Evolutionary conservation across 2,113 vertebrate species (phyloP), one percentile per base, ranked within the genome.

Genomic region (Ochotona curzoniae): DNA sequence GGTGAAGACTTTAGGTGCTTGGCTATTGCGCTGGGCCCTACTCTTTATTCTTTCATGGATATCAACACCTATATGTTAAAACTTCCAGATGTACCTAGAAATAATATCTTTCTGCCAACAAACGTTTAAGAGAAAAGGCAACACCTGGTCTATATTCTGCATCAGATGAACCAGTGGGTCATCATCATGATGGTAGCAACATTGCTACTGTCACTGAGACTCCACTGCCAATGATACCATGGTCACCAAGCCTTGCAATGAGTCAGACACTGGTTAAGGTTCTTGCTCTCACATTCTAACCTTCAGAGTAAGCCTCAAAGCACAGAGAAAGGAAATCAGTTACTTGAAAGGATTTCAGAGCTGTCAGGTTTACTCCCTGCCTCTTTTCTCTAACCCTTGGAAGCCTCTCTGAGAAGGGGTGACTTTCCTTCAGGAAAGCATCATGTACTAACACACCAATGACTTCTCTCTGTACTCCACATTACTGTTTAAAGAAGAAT

Each of bases 401-500:
- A 73, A 49, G 51, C 47, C 20, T 70, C 9, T 28, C 51, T 1
- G 1, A 73, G 20, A 88, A 81, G 66, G 10, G 8, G 17, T 10
- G 17, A 13, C 21, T 83, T 74, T 75, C 30, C 57, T 73, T 44
- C 14, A 67, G 51, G 71, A 30, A 30, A 73, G 6, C 5, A 11
- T 13, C 32, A 20, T n/a, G 1, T 8, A 8, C n/a, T 57, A 60
- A 25, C 57, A 69, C 35, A 32, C 7, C 7, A 85, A 20, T 44
- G 35, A 9, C n/a, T 64, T 94, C 80, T 82, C 49, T 49, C 44
- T 44, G 60, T 0, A 61, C 30, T 0, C 92, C 87, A n/a, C 63
- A 80, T 82, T 14, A 21, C 70, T n/a, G 73, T 87, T 87, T 66
- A 84, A 83, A 63, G 23, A 54, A n/a, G 83, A 92, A 38, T 79